These are phyloP conservation scores for Sturnus vulgaris DNA, from an alignment of 2,113 vertebrate genomes.

Conservation along the genomic window DNA sequence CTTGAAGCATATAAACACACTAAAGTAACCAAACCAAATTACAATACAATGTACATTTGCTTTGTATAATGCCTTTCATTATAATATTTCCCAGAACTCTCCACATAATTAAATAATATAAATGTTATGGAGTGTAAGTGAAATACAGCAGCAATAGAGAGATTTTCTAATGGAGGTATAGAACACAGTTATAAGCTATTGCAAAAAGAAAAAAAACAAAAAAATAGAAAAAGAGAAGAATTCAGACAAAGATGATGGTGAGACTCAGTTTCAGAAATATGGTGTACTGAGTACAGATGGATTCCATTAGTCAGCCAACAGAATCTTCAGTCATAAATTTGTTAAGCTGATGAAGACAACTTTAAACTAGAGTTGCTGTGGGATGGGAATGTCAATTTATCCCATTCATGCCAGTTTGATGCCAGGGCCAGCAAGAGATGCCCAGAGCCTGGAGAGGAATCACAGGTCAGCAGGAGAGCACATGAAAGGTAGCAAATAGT, in stretches of 20 bases:
- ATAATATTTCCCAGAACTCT: slow-evolving; percentile 24
- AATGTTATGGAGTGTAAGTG: neutral
- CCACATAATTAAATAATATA: slow-evolving; percentile 7
- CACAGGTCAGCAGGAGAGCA: neutral
- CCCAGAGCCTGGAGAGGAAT: neutral
- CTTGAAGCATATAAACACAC: slow-evolving; percentile 16
- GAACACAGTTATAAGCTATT: neutral
- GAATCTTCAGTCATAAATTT: neutral
- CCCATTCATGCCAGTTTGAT: neutral
- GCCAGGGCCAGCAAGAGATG: neutral
- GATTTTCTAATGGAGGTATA: neutral
- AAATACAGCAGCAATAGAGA: neutral
- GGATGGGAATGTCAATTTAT: neutral
- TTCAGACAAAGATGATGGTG: neutral
- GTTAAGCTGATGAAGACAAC: neutral
- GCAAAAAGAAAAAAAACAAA: neutral
- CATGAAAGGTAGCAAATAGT: neutral
- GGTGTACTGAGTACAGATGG: neutral
- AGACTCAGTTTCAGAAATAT: neutral
- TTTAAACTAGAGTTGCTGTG: neutral
- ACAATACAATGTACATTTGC: neutral
- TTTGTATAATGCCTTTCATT: slow-evolving; percentile 13
- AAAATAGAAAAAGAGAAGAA: neutral
- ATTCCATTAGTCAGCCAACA: neutral
- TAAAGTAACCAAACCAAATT: slow-evolving; percentile 36